A percentile compares a stretch with the other conserved stretches of the same genome.
Conservation (phyloP, 2,797 vertebrate genomes). For the Mormyrus proboscirostris region DNA sequence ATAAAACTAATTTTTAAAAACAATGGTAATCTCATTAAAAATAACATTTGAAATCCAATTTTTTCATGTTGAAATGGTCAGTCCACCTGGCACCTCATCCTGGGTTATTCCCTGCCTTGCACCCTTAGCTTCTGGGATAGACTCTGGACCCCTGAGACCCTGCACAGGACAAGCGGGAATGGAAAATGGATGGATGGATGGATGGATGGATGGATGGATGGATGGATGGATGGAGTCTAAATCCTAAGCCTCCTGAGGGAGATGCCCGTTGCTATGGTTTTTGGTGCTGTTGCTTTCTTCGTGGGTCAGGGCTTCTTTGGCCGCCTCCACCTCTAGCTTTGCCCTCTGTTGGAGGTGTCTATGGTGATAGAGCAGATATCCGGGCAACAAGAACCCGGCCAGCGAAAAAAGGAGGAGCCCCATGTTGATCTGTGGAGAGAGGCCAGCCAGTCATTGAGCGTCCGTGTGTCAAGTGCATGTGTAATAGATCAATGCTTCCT, state of each 20-base stretch:
- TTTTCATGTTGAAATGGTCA: neutral
- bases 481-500: neutral
- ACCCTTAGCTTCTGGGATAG: neutral
- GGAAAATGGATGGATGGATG: neutral
- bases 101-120: neutral
- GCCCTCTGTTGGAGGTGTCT: conserved; percentile 51
- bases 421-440: conserved; percentile 69
- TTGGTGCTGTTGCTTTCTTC: conserved; percentile 44
- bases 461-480: neutral
- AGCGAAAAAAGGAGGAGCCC: conserved; percentile 70
- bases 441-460: neutral
- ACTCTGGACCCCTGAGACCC: neutral
- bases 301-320: conserved; percentile 38
- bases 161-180: neutral
- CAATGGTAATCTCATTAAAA: neutral
- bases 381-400: conserved; percentile 75
- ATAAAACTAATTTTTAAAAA: neutral
- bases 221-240: neutral
- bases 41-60: no score
- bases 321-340: conserved; percentile 32
- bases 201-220: no score
- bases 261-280: conserved; percentile 46
- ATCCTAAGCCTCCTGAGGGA: conserved; percentile 44
- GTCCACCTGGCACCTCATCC: neutral
- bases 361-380: conserved; percentile 73